Evolutionary conservation across 1,140 invertebrate genomes (phyloP).

Genomic region (Cydia strobilella): DNA sequence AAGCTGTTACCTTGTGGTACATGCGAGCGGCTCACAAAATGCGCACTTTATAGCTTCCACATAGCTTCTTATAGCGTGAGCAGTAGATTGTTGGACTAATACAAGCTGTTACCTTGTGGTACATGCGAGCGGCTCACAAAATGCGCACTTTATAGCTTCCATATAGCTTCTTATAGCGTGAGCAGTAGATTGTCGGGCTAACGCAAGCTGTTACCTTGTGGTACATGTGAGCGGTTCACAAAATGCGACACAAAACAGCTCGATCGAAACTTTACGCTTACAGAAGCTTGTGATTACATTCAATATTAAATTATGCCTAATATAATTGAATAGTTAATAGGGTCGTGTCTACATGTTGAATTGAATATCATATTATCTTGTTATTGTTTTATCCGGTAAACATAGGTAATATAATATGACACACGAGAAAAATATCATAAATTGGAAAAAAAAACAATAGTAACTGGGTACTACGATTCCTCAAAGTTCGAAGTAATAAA

Average conservation of each 20-base stretch:
- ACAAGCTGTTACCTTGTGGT: constrained; percentile 15
- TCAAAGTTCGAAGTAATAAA: no score
- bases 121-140: neutral
- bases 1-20: constrained; percentile 18
- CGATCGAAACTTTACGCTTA: constrained; percentile 10
- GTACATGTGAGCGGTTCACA: neutral
- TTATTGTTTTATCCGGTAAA: neutral
- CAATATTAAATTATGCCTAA: constrained; percentile 1
- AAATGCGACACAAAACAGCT: constrained; percentile 18
- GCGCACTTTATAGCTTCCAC: no score
- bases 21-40: neutral
- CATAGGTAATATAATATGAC: no score
- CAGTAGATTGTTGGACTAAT: neutral
- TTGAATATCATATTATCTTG: no score
- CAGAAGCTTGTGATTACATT: neutral
- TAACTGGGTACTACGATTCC: no score
- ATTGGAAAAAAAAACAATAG: no score
- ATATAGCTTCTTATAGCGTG: neutral
- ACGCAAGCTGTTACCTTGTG: constrained; percentile 9
- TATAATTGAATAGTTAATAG: no score
- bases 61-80: neutral
- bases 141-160: neutral
- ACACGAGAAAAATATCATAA: no score
- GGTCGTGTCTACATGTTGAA: no score
- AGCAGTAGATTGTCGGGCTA: neutral